Base-by-base conservation (phyloP, 2,797 vertebrate species). In the Coregonus sp. region DNA sequence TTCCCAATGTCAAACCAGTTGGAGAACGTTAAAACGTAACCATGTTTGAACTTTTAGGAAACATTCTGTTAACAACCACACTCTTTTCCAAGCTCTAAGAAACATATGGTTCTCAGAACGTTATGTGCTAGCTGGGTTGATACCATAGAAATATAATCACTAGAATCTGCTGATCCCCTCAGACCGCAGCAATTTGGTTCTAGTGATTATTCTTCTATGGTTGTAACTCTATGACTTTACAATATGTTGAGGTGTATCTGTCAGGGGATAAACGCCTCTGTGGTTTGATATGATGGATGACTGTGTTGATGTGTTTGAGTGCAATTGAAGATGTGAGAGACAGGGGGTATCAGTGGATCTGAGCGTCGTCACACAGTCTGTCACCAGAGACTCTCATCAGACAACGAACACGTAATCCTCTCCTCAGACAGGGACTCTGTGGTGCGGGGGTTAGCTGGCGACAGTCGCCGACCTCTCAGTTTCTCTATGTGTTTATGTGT, bases 281-380 rank as follows among this genome's bases (percentile, higher is more conserved):
- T 7, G 2, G 31, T 63, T 65, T 50, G 70, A 79, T 72, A 20
- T 52, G 29, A 71, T 51, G 20, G 74, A 77, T 77, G 72, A 20
- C 29, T 33, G 20, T 75, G 31, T 78, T 80, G 61, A 11, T 54
- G 18, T 72, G 51, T 76, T 79, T 81, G 74, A 35, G 33, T 80
- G 70, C 16, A 11, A 20, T 7, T 20, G 11, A 18, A 54, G 12
- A 29, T 61, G 73, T 78, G 25, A 29, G 40, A 63, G 61, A 70
- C 52, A 69, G 15, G n/a, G 65, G 61, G 70, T 79, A 84, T 81
- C 77, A 52, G 59, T 18, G 52, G 70, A 84, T 84, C 80, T 80
- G 56, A 31, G 29, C 20, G 29, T 61, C 59, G 61, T 67, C 70
- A 78, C 69, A 5, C 47, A 12, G n/a, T 52, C 33, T 76, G 79